phyloP scores from a whole-genome alignment of 2,113 vertebrate species.

The Dinomys branickii region DNA sequence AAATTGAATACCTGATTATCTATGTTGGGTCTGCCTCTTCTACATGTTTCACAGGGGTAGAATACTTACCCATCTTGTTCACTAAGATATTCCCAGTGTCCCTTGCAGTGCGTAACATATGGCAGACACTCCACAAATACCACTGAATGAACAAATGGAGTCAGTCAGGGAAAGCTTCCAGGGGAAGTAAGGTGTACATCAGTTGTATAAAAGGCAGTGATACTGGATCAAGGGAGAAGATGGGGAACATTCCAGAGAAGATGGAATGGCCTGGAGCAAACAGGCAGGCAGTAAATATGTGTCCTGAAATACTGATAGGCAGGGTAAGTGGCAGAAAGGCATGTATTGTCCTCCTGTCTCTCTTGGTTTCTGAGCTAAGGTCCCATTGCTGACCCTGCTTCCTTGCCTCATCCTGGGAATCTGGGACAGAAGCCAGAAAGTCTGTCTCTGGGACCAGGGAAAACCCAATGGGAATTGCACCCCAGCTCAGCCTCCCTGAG shows the following conservation, averaged over 20 bases:
- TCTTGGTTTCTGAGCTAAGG: neutral
- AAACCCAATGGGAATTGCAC: neutral
- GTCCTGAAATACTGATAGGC: neutral
- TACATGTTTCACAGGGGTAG: neutral
- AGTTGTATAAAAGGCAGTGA: neutral
- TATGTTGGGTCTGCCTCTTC: neutral
- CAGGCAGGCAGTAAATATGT: too few species aligned
- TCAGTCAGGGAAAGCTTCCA: conserved; percentile 6
- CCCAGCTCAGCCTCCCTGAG: neutral
- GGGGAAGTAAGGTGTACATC: neutral
- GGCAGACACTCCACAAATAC: neutral
- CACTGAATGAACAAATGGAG: neutral
- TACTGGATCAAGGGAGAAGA: neutral
- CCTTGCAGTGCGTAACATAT: neutral
- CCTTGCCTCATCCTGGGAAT: neutral
- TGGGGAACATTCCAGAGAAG: neutral
- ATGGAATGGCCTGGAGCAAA: neutral
- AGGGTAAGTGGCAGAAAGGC: fast-evolving
- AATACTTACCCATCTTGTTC: neutral
- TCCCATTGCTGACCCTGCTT: neutral
- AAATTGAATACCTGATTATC: neutral
- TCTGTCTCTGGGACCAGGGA: neutral
- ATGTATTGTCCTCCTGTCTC: fast-evolving
- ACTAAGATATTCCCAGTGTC: neutral
- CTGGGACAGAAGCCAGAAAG: neutral